Evolutionary conservation across 2,797 vertebrate genomes (phyloP).

Genomic region (Scomberomorus guttatus): DNA sequence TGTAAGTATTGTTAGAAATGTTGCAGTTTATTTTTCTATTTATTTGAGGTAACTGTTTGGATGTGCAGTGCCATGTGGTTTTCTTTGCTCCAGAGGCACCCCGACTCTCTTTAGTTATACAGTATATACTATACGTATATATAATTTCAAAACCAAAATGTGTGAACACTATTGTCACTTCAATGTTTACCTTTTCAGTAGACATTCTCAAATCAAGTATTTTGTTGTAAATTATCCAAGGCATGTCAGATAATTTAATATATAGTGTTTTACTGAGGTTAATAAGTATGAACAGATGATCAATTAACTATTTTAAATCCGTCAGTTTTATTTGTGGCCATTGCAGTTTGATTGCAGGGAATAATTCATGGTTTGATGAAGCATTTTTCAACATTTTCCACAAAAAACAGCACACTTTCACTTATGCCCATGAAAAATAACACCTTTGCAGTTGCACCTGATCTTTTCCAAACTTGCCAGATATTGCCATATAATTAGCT

Average conservation of each 20-base stretch:
- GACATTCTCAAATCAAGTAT: slow-evolving; percentile 9
- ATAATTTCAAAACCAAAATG: slow-evolving; percentile 33
- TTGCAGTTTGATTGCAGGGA: slow-evolving; percentile 1
- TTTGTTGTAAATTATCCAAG: slow-evolving; percentile 46
- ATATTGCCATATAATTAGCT: neutral
- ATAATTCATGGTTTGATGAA: slow-evolving; percentile 11
- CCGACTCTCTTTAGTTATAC: slow-evolving; percentile 28
- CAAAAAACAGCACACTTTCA: neutral
- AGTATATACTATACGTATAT: neutral
- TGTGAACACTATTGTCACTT: slow-evolving; percentile 33
- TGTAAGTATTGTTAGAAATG: slow-evolving; percentile 93
- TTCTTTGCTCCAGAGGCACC: slow-evolving; percentile 74
- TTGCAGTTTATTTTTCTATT: slow-evolving; percentile 91
- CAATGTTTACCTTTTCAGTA: slow-evolving; percentile 35
- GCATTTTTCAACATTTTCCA: neutral
- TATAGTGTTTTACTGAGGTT: slow-evolving; percentile 35
- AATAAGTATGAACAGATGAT: slow-evolving; percentile 17
- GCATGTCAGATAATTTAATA: slow-evolving; percentile 42
- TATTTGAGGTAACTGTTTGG: slow-evolving; percentile 82
- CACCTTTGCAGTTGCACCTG: neutral
- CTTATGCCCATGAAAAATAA: neutral
- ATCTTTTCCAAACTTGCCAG: neutral
- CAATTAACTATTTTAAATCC: neutral
- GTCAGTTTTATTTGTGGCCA: slow-evolving; percentile 2
- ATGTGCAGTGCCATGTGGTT: slow-evolving; percentile 88